phyloP scores from a whole-genome alignment of 2,888 invertebrate species.

The Seira musarum region DNA sequence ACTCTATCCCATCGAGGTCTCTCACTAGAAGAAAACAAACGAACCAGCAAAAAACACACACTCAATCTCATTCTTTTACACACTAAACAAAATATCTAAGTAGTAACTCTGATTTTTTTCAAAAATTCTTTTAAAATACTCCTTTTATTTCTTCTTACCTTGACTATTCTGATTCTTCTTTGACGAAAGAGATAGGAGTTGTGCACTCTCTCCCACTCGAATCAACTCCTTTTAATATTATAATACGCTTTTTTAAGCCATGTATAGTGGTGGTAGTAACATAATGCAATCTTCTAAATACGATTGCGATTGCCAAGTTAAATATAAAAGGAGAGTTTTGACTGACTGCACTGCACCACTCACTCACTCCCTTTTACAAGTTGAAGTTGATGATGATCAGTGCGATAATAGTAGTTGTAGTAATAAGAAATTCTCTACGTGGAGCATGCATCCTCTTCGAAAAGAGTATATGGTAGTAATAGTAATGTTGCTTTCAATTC shows the following conservation, averaged over 20 bases:
- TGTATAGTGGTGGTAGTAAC: not conserved
- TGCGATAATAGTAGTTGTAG: not conserved
- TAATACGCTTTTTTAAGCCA: not conserved
- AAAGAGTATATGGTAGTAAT: not conserved
- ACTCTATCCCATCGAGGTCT: not conserved
- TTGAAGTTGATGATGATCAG: conserved; percentile 9
- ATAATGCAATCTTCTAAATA: not conserved
- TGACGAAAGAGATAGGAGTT: not conserved
- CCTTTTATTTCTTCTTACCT: not conserved
- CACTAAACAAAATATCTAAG: not conserved
- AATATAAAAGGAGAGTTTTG: conserved; percentile 4
- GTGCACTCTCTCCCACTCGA: not conserved
- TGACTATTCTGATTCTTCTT: not conserved
- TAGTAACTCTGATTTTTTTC: not conserved
- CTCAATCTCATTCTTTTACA: not conserved
- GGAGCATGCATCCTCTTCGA: conserved; percentile 7
- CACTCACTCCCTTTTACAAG: conserved; percentile 2
- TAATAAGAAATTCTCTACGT: conserved; percentile 5
- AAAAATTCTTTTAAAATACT: not conserved
- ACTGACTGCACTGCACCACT: conserved; percentile 9
- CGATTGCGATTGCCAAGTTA: not conserved
- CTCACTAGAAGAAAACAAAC: not conserved
- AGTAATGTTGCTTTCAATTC: not conserved
- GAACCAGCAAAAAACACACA: conserved; percentile 1
- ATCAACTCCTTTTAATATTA: conserved; percentile 9